These are phyloP conservation scores for Lamellibrachia satsuma DNA, from an alignment of 2,888 invertebrate species.

Conservation along the genomic window DNA sequence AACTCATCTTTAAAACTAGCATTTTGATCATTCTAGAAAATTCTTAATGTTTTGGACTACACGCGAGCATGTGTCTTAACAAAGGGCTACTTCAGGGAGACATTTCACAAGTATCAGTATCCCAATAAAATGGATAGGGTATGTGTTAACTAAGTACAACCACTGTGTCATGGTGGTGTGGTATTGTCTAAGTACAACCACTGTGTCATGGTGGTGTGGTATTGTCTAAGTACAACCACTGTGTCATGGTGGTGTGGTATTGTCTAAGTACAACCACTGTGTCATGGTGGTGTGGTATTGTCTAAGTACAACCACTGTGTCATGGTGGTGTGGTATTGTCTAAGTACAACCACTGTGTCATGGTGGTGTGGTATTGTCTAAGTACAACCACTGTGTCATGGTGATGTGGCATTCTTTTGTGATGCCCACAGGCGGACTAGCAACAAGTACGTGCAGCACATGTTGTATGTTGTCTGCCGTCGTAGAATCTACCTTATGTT, in stretches of 20 bases:
- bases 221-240: too few species aligned
- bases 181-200: too few species aligned
- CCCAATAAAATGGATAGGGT: not conserved
- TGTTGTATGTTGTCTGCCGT: constrained; percentile 17
- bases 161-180: too few species aligned
- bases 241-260: too few species aligned
- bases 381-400: not conserved
- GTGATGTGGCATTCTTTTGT: not conserved
- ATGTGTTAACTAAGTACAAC: not conserved
- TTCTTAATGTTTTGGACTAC: not conserved
- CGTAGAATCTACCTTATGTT: not conserved
- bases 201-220: too few species aligned
- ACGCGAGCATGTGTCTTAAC: not conserved
- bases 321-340: not conserved
- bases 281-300: too few species aligned
- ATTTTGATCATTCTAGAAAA: not conserved
- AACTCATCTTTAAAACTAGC: not conserved
- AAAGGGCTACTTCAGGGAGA: not conserved
- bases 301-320: too few species aligned
- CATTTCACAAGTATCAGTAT: not conserved
- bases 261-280: too few species aligned
- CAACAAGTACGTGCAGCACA: not conserved
- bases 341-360: not conserved
- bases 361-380: too few species aligned
- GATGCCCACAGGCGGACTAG: not conserved